Evolutionary conservation across 1,140 invertebrate genomes (phyloP), one percentile per base, ranked within the genome.

Genomic region (Nymphalis io): DNA sequence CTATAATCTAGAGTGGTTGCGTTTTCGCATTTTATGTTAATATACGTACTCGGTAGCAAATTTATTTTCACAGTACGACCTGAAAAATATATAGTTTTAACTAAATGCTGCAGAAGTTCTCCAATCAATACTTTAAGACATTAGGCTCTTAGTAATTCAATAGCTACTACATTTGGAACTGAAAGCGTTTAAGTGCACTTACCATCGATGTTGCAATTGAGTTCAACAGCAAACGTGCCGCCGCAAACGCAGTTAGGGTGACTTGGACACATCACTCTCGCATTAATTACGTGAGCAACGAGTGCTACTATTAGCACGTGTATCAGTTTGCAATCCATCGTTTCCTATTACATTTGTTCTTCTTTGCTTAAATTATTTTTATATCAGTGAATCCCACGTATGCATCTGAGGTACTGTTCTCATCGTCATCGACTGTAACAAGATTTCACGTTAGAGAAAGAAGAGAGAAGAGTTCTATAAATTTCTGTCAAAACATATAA

Each of bases 131-230:
- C n/a, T 53, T 64, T 18, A 10, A 33, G 33, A 39, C 44, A 20
- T 53, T 39, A 53, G 51, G 16, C 40, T 51, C 33, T 11, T 16
- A 51, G 21, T 63, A 16, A 27, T 16, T 48, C 15, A 13, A 51
- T 48, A 46, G 12, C 12, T 48, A 12, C 12, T 48, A 12, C 16
- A 33, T 44, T 62, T 46, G 40, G 27, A 53, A 39, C 16, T 39
- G 61, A 5, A 33, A 33, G 40, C 33, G 33, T 60, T 76, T 78
- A 79, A 83, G 77, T 76, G 78, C 74, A 87, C 89, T 90, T 75
- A 91, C 89, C 89, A 72, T 89, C 87, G 77, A 91, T 86, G 76
- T 89, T 88, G 78, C 89, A 91, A 84, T 89, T 83, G 75, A 91
- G 84, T 86, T 91, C 88, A 67, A 90, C 73, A 55, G 87, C 79